Conservation (phyloP, 2,113 vertebrate species). For the Ramphastos sulfuratus region DNA sequence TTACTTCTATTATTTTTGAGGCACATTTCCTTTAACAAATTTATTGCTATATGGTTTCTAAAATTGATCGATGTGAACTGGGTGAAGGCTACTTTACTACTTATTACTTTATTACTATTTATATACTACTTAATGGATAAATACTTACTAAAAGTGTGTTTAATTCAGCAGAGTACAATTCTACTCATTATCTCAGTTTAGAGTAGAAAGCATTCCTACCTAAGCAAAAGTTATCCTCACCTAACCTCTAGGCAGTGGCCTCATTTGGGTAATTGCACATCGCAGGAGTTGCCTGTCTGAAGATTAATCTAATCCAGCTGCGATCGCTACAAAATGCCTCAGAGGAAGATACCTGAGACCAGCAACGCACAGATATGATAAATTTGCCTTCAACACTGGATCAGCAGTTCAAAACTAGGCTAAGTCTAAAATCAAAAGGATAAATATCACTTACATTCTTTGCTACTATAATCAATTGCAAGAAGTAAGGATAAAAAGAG, state of each 20-base stretch:
- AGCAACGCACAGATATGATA: background rate
- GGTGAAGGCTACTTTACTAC: too few species aligned
- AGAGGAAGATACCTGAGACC: background rate
- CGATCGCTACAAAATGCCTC: background rate
- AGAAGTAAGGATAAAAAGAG: background rate
- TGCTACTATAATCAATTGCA: background rate
- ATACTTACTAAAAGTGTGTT: background rate
- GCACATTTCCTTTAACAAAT: background rate
- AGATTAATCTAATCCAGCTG: conserved; percentile 26
- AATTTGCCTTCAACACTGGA: background rate
- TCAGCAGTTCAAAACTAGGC: background rate
- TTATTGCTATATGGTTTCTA: too few species aligned
- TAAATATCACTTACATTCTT: background rate
- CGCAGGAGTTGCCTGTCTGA: background rate
- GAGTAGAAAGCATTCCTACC: background rate
- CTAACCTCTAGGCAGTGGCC: background rate
- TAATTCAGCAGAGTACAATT: background rate
- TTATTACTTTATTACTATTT: background rate
- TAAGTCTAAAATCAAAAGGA: conserved; percentile 5
- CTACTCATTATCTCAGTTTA: background rate
- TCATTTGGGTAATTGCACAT: conserved; percentile 17
- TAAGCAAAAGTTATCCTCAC: background rate
- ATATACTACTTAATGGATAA: background rate
- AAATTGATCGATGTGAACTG: too few species aligned
- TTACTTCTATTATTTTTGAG: background rate